These are phyloP conservation scores for Capreolus pygargus DNA, from an alignment of 2,113 vertebrate species.

Conservation along the genomic window DNA sequence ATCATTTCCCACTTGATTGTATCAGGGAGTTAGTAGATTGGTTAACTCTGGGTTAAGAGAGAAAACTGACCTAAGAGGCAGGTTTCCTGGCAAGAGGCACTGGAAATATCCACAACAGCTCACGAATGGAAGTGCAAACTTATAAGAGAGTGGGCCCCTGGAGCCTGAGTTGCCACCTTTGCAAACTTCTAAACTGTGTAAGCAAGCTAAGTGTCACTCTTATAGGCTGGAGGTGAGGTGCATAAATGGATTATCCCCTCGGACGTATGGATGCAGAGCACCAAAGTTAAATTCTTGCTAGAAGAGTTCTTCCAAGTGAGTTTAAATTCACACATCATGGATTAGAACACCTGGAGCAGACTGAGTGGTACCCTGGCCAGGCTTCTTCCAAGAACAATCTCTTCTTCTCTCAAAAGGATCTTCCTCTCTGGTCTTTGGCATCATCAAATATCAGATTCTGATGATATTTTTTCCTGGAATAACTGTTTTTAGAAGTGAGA, in stretches of 20 bases:
- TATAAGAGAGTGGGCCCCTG: neutral
- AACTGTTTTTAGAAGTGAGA: neutral
- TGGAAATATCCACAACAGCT: neutral
- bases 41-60: neutral
- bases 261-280: neutral
- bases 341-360: neutral
- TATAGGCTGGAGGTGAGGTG: neutral
- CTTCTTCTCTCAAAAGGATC: neutral
- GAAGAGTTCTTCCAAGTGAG: neutral
- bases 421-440: neutral
- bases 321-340: neutral
- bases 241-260: neutral
- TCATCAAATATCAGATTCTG: neutral
- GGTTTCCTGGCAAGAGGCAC: neutral
- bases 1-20: neutral
- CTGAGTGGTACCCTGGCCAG: neutral
- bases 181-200: neutral
- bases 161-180: neutral
- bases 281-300: conserved; percentile 6
- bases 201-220: neutral
- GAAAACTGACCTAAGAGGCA: neutral
- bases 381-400: neutral
- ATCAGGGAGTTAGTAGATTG: neutral
- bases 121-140: neutral
- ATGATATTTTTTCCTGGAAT: neutral